Percentiles rank a stretch among this genome's conserved stretches.
Evolutionary conservation across 2,888 invertebrate genomes (phyloP).

Genomic region (Lepidonotus clava): DNA sequence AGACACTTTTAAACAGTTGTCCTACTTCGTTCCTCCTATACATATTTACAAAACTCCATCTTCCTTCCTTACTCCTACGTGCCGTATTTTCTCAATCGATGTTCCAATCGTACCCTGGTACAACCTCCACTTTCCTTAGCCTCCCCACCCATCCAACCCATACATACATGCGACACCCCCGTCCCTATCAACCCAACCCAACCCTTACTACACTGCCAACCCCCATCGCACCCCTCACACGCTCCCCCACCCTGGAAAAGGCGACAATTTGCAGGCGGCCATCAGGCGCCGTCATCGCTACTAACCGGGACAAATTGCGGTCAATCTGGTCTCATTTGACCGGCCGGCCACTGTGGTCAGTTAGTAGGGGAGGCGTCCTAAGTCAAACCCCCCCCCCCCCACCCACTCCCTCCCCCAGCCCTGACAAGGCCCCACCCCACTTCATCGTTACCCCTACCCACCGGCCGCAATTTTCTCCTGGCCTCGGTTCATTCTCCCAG

Average conservation of each 20-base stretch:
- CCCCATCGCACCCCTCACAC: not conserved
- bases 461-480: not conserved
- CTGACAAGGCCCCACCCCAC: conserved; percentile 4
- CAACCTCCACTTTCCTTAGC: not conserved
- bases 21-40: too few relatives aligned
- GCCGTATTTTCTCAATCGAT: too few relatives aligned
- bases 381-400: too few relatives aligned
- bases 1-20: too few relatives aligned
- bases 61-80: too few relatives aligned
- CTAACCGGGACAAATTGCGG: conserved; percentile 47
- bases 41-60: too few relatives aligned
- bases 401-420: not conserved
- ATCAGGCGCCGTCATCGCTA: conserved; percentile 23
- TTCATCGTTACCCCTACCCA: conserved; percentile 41
- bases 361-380: not conserved
- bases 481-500: conserved; percentile 23
- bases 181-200: not conserved
- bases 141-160: not conserved
- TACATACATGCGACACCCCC: not conserved
- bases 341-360: conserved; percentile 16
- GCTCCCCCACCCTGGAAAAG: not conserved
- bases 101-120: too few relatives aligned
- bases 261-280: conserved; percentile 29
- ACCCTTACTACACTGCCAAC: not conserved
- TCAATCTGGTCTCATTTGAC: conserved; percentile 41